phyloP scores from a whole-genome alignment of 2,888 invertebrate genomes.

The Ectemnius continuus region DNA sequence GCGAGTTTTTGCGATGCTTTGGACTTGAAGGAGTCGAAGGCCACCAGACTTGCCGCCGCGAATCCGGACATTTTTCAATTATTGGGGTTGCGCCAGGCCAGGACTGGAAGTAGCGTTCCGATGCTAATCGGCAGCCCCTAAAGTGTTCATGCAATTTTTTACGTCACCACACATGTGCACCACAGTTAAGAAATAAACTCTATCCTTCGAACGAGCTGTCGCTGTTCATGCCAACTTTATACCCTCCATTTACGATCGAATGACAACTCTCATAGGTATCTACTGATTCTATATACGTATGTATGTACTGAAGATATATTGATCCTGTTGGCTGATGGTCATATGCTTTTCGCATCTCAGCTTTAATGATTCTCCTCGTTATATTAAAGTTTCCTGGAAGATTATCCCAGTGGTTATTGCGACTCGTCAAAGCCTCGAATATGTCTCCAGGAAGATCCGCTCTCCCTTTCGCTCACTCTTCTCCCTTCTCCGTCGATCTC shows the following conservation, averaged over 20 bases:
- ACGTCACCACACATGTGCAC: too few relatives aligned
- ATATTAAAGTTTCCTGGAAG: background rate
- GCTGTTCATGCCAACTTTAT: too few relatives aligned
- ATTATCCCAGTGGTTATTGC: slow-evolving; percentile 11
- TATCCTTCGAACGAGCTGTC: too few relatives aligned
- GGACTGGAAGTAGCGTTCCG: slow-evolving; percentile 60
- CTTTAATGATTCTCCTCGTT: too few relatives aligned
- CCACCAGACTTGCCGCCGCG: slow-evolving; percentile 75
- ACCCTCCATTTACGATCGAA: too few relatives aligned
- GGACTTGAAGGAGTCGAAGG: slow-evolving; percentile 72
- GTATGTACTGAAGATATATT: too few relatives aligned
- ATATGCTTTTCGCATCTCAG: too few relatives aligned
- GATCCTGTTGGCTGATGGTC: too few relatives aligned
- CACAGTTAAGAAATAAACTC: too few relatives aligned
- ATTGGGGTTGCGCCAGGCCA: slow-evolving; percentile 75
- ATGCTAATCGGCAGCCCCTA: slow-evolving; percentile 75
- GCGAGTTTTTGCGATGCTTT: slow-evolving; percentile 73
- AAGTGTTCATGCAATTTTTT: slow-evolving; percentile 5
- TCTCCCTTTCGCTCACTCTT: background rate
- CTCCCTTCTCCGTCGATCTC: slow-evolving; percentile 3
- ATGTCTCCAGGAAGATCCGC: slow-evolving; percentile 27
- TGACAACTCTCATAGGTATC: too few relatives aligned
- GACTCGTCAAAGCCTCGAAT: slow-evolving; percentile 16
- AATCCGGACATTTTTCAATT: slow-evolving; percentile 78
- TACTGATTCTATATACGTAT: too few relatives aligned